These are phyloP conservation scores for Origma solitaria DNA, from an alignment of 2,113 vertebrate species.

Conservation along the genomic window DNA sequence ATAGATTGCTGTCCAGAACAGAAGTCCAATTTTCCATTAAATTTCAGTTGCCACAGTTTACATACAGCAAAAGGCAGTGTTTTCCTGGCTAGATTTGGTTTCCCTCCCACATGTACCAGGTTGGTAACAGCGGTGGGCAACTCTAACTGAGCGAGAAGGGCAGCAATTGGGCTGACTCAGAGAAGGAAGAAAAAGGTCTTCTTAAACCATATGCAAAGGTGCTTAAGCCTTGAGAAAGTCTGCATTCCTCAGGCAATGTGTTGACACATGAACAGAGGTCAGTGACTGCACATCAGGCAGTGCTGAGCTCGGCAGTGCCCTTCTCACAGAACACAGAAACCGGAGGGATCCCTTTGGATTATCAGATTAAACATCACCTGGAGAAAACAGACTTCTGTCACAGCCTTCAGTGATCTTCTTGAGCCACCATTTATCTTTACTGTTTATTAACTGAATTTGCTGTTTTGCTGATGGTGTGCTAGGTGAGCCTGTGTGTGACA, in stretches of 20 bases:
- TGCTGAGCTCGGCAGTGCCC: neutral
- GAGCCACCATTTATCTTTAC: neutral
- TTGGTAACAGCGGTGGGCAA: fast-evolving
- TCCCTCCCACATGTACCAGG: fast-evolving
- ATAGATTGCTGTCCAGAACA: neutral
- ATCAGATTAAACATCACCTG: neutral
- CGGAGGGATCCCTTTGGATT: neutral
- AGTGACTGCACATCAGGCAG: neutral
- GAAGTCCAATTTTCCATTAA: neutral
- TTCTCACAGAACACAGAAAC: fast-evolving
- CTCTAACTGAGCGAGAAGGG: neutral
- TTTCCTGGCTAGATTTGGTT: neutral
- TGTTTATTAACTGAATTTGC: neutral
- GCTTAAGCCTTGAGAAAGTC: neutral
- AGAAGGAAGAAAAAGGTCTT: neutral
- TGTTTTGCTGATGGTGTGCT: neutral
- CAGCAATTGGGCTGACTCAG: fast-evolving
- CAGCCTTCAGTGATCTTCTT: neutral
- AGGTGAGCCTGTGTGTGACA: neutral
- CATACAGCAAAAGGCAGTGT: neutral
- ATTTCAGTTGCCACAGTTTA: neutral
- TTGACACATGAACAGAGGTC: neutral
- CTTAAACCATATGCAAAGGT: neutral
- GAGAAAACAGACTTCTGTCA: neutral
- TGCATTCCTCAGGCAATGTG: neutral